Conservation (phyloP, 2,888 invertebrate genomes). For the Pristionchus japonicus region DNA sequence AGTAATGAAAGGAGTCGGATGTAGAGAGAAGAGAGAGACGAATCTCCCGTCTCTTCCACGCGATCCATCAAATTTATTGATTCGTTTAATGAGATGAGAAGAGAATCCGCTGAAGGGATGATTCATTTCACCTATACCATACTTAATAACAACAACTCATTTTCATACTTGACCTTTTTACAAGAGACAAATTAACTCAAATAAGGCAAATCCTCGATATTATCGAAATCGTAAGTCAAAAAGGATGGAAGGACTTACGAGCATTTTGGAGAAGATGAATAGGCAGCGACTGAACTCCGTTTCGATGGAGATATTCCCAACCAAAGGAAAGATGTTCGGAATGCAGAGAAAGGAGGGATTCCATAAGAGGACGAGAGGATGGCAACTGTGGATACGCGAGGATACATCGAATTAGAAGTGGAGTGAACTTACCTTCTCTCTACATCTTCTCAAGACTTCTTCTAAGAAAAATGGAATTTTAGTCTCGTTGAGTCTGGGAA, state of each 20-base stretch:
- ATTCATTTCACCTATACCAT: too few relatives aligned
- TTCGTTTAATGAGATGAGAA: neutral
- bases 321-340: neutral
- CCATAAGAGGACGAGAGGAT: neutral
- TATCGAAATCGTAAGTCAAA: neutral
- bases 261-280: constrained; percentile 9
- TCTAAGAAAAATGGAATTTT: neutral
- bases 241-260: neutral
- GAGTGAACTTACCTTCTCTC: neutral
- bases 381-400: too few relatives aligned
- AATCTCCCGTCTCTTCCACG: neutral
- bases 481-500: neutral
- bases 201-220: too few relatives aligned
- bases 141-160: too few relatives aligned
- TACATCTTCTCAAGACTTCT: neutral
- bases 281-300: neutral
- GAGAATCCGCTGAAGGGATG: neutral
- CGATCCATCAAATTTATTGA: neutral
- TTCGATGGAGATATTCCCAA: neutral
- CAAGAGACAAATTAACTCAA: too few relatives aligned
- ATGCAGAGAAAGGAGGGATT: constrained; percentile 27
- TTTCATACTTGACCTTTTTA: too few relatives aligned
- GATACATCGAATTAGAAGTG: neutral
- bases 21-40: constrained; percentile 33
- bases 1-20: neutral